Percentiles rank a stretch among this genome's conserved stretches.
Evolutionary conservation across 2,113 vertebrate genomes (phyloP).

Genomic region (Calyptomena viridis): DNA sequence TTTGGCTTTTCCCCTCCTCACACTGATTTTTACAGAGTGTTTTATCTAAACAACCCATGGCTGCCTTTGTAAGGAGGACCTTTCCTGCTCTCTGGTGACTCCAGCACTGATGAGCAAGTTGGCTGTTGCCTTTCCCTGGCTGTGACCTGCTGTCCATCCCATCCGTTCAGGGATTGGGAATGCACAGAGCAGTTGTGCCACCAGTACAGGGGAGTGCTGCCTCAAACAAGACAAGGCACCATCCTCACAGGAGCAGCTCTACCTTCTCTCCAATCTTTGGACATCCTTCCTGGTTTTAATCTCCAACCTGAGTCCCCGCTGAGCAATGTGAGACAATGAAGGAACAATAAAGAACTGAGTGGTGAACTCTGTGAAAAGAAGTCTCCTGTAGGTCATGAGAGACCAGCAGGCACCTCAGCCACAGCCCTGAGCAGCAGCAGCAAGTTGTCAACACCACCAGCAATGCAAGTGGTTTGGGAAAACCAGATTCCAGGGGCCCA

Average conservation of each 20-base stretch:
- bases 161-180: not conserved
- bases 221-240: not conserved
- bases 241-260: not conserved
- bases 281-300: not conserved
- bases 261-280: not conserved
- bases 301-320: not conserved
- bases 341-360: not conserved
- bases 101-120: not conserved
- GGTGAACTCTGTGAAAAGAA: not conserved
- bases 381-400: not conserved
- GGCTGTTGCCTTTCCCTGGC: not conserved
- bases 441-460: not conserved
- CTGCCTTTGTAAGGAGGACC: not conserved
- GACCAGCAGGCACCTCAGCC: not conserved
- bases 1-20: too few species aligned
- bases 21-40: not conserved
- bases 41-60: not conserved
- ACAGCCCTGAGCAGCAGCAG: not conserved
- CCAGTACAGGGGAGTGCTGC: rapidly evolving
- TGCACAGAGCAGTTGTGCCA: not conserved
- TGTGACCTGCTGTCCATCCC: not conserved
- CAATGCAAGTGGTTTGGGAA: not conserved
- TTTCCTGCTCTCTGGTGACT: not conserved
- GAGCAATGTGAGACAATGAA: not conserved
- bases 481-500: not conserved